Conservation (phyloP, 2,888 invertebrate genomes). For the Yponomeuta malinellus region DNA sequence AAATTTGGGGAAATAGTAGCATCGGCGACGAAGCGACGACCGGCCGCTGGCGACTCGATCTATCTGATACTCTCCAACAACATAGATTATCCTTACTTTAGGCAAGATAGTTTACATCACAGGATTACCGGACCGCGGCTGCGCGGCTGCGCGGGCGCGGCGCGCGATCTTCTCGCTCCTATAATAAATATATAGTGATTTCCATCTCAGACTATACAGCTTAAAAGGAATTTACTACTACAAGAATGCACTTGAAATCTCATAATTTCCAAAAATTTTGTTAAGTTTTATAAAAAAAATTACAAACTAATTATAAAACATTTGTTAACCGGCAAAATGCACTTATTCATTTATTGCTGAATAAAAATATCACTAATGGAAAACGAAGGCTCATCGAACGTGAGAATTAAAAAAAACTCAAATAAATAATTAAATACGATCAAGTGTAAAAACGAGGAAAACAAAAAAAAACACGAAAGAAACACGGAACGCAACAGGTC, state of each 20-base stretch:
- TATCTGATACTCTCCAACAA: slow-evolving; percentile 54
- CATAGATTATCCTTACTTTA: slow-evolving; percentile 68
- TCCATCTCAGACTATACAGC: slow-evolving; percentile 70
- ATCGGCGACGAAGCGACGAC: slow-evolving; percentile 54
- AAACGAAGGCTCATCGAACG: slow-evolving; percentile 66
- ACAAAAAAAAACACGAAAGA: slow-evolving; percentile 66
- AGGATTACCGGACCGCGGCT: slow-evolving; percentile 47
- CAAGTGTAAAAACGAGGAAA: slow-evolving; percentile 52
- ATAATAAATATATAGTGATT: slow-evolving; percentile 39
- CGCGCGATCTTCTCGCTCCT: slow-evolving; percentile 22
- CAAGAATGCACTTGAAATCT: slow-evolving; percentile 75
- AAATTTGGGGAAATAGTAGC: slow-evolving; percentile 78
- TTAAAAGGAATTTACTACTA: slow-evolving; percentile 71
- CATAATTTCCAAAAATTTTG: slow-evolving; percentile 65
- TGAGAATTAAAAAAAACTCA: slow-evolving; percentile 50
- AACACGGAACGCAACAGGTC: slow-evolving; percentile 66
- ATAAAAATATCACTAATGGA: slow-evolving; percentile 75
- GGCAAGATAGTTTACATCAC: slow-evolving; percentile 71
- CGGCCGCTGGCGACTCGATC: slow-evolving; percentile 50
- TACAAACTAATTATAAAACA: slow-evolving; percentile 68
- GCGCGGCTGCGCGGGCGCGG: background rate
- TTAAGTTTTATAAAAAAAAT: slow-evolving; percentile 59
- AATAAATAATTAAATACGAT: slow-evolving; percentile 70
- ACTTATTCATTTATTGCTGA: slow-evolving; percentile 71
- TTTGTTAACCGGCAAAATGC: slow-evolving; percentile 64